A percentile compares a stretch with the other conserved stretches of the same genome.
Conservation (phyloP, 92 coral and sea anemone species). For the Heliopora coerulea region DNA sequence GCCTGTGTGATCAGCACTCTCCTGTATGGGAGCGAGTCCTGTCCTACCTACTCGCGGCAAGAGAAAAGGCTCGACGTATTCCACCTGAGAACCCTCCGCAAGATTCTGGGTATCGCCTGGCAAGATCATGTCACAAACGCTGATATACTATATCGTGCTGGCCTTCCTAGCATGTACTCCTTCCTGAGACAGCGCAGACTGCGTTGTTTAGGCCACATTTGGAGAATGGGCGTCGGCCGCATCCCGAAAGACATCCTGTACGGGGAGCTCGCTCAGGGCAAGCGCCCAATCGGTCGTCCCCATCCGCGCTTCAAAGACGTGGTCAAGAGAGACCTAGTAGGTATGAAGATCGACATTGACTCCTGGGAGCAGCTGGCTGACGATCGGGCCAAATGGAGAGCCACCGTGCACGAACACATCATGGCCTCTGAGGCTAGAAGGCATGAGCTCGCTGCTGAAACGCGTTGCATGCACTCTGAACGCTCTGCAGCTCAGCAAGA, state of each 20-base stretch:
- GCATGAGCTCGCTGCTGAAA: constrained; percentile 20
- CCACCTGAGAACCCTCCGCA: constrained; percentile 52
- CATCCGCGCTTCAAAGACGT: constrained; percentile 47
- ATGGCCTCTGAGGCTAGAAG: constrained; percentile 6
- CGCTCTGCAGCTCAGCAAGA: too few relatives aligned
- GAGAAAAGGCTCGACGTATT: constrained; percentile 40
- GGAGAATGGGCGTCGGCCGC: constrained; percentile 36
- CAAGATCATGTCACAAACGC: constrained; percentile 49
- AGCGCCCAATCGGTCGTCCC: constrained; percentile 16
- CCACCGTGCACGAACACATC: neutral
- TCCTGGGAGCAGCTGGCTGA: constrained; percentile 8
- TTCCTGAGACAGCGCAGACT: constrained; percentile 52
- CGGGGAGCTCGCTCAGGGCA: constrained; percentile 41
- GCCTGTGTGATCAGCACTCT: constrained; percentile 42
- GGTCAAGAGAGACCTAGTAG: constrained; percentile 33
- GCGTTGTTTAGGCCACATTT: constrained; percentile 55
- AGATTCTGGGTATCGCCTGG: constrained; percentile 46
- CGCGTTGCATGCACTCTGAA: too few relatives aligned
- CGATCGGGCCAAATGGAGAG: neutral
- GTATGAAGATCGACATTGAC: too few relatives aligned
- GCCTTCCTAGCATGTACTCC: constrained; percentile 42
- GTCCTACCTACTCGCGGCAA: constrained; percentile 43
- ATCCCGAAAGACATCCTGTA: constrained; percentile 45
- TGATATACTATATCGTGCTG: constrained; percentile 33
- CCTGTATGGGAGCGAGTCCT: constrained; percentile 38